Conservation (phyloP, 2,888 invertebrate species). For the Pollenia amentaria region DNA sequence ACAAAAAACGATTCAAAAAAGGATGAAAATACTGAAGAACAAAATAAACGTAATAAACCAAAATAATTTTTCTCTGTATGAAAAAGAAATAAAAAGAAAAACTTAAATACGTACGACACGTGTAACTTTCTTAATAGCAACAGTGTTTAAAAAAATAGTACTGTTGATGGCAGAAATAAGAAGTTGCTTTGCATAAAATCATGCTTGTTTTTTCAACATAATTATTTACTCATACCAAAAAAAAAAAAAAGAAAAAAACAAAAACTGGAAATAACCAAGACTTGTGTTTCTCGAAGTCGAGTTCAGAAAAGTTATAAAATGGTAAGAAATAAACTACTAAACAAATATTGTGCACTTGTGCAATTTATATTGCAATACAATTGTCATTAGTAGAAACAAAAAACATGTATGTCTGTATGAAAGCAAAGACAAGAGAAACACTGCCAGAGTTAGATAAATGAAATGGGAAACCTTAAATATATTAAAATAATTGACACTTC, state of each 20-base stretch:
- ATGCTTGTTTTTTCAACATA: neutral
- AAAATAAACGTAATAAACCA: slow-evolving; percentile 60
- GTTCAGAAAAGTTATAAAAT: slow-evolving; percentile 77
- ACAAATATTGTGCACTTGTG: slow-evolving; percentile 83
- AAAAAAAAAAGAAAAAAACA: neutral
- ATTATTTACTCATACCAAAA: neutral
- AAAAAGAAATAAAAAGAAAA: slow-evolving; percentile 30
- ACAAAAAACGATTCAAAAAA: slow-evolving; percentile 22
- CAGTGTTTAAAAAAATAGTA: neutral
- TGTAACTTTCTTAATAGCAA: neutral
- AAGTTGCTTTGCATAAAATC: neutral
- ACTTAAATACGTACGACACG: slow-evolving; percentile 11
- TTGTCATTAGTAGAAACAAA: slow-evolving; percentile 81
- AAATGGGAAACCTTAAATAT: slow-evolving; percentile 70
- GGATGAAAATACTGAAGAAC: slow-evolving; percentile 15
- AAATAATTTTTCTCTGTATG: slow-evolving; percentile 38
- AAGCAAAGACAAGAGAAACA: neutral
- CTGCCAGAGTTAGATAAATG: slow-evolving; percentile 6
- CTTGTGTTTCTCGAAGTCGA: neutral
- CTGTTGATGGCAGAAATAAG: neutral
- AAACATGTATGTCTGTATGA: neutral
- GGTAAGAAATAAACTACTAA: slow-evolving; percentile 76
- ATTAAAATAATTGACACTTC: no score
- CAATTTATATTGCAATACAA: slow-evolving; percentile 83
- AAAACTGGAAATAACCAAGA: neutral